A percentile compares a stretch with the other conserved stretches of the same genome.
phyloP scores from a whole-genome alignment of 1,140 invertebrate species.

The Cheumatopsyche charites region DNA sequence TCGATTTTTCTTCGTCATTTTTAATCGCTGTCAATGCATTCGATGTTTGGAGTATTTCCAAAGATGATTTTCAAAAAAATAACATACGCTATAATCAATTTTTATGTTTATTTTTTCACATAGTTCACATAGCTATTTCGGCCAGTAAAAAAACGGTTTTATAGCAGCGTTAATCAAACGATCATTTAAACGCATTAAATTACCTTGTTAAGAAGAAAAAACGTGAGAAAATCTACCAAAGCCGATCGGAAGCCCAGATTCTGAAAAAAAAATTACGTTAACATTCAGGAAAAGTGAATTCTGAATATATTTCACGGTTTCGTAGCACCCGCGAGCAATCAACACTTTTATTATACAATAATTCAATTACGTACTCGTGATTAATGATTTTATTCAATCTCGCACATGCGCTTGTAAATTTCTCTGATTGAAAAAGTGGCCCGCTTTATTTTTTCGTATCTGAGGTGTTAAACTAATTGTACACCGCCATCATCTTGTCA shows the following conservation, averaged over 20 bases:
- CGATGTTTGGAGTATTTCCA: neutral
- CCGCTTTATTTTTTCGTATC: neutral
- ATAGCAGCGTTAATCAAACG: neutral
- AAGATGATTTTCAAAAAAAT: neutral
- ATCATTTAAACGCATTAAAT: neutral
- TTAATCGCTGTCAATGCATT: neutral
- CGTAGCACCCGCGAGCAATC: neutral
- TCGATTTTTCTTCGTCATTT: conserved; percentile 11
- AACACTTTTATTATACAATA: conserved; percentile 6
- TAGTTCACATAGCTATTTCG: too few species aligned
- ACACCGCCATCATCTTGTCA: neutral
- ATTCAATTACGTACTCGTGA: neutral
- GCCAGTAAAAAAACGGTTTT: neutral
- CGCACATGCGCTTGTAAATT: neutral
- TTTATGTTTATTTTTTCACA: too few species aligned
- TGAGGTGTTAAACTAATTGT: conserved; percentile 17
- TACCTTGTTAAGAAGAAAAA: conserved; percentile 1
- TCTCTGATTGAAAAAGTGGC: neutral
- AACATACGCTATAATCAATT: too few species aligned
- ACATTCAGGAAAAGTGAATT: neutral
- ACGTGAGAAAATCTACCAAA: conserved; percentile 15
- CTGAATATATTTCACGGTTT: conserved; percentile 17
- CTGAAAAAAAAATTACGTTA: too few species aligned
- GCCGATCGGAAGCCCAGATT: neutral
- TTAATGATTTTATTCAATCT: neutral